A percentile compares a stretch with the other conserved stretches of the same genome.
Conservation (phyloP, 1,140 invertebrate genomes). For the Notospermus geniculatus region DNA sequence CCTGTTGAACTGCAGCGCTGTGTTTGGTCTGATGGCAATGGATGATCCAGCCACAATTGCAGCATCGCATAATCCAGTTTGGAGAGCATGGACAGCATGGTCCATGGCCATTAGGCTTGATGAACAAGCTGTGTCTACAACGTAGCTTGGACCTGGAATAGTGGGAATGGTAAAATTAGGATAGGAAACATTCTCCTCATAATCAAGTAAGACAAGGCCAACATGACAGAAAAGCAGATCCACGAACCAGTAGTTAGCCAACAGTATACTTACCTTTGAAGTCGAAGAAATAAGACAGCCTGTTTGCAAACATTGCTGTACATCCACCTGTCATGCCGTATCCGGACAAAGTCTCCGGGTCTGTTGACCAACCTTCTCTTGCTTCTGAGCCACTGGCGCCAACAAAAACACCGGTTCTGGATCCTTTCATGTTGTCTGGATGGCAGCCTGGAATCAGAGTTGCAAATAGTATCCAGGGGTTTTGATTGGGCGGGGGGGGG, state of each 20-base stretch:
- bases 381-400: slow-evolving; percentile 84
- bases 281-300: slow-evolving; percentile 93
- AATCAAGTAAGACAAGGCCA: too few species aligned
- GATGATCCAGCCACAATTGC: slow-evolving; percentile 88
- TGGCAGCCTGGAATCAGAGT: too few species aligned
- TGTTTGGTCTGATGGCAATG: slow-evolving; percentile 81
- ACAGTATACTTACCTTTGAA: slow-evolving; percentile 68
- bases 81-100: slow-evolving; percentile 80
- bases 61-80: slow-evolving; percentile 82
- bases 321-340: slow-evolving; percentile 91
- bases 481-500: too few species aligned
- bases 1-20: slow-evolving; percentile 88
- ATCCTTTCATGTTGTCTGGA: slow-evolving; percentile 74
- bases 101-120: slow-evolving; percentile 85
- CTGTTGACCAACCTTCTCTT: slow-evolving; percentile 70
- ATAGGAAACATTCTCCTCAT: too few species aligned
- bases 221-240: too few species aligned
- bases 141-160: slow-evolving; percentile 80
- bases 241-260: too few species aligned
- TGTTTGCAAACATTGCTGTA: slow-evolving; percentile 93
- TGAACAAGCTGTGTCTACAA: slow-evolving; percentile 93
- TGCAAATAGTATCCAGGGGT: not conserved
- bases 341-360: slow-evolving; percentile 70
- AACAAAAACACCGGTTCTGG: slow-evolving; percentile 86
- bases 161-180: too few species aligned